Evolutionary conservation across 2,797 vertebrate species (phyloP).

Genomic region (Balearica regulorum): DNA sequence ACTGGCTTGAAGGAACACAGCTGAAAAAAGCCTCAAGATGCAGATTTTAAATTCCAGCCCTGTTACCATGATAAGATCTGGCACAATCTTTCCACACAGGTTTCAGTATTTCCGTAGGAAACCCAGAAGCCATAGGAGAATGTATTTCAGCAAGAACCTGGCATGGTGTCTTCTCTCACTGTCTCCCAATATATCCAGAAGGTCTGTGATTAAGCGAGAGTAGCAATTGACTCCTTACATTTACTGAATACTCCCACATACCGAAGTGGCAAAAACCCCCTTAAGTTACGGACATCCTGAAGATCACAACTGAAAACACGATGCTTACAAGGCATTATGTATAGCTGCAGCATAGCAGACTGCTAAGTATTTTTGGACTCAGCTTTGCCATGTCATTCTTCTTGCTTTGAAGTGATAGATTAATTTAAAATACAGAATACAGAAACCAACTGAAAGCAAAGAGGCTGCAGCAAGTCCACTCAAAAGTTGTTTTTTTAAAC

Average conservation of each 20-base stretch:
- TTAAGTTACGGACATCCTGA: not conserved
- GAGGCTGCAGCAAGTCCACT: not conserved
- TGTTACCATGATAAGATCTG: not conserved
- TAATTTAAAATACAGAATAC: not conserved
- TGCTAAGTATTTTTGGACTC: not conserved
- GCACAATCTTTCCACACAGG: not conserved
- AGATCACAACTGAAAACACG: not conserved
- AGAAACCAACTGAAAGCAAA: not conserved
- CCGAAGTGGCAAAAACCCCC: not conserved
- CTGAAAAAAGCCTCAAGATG: not conserved
- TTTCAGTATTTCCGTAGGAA: not conserved
- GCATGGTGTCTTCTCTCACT: not conserved
- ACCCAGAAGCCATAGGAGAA: not conserved
- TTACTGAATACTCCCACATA: not conserved
- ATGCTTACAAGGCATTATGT: not conserved
- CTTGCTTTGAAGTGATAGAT: not conserved
- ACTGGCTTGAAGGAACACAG: not conserved
- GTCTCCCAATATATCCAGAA: not conserved
- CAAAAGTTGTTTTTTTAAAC: not conserved
- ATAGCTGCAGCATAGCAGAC: not conserved
- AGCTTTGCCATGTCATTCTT: not conserved
- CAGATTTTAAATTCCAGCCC: not conserved
- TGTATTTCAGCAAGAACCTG: not conserved
- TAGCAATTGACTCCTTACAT: not conserved
- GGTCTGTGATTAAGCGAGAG: not conserved